Evolutionary conservation across 2,888 invertebrate species (phyloP), one percentile per base, ranked within the genome.

Genomic region (Aporophyla nigra): DNA sequence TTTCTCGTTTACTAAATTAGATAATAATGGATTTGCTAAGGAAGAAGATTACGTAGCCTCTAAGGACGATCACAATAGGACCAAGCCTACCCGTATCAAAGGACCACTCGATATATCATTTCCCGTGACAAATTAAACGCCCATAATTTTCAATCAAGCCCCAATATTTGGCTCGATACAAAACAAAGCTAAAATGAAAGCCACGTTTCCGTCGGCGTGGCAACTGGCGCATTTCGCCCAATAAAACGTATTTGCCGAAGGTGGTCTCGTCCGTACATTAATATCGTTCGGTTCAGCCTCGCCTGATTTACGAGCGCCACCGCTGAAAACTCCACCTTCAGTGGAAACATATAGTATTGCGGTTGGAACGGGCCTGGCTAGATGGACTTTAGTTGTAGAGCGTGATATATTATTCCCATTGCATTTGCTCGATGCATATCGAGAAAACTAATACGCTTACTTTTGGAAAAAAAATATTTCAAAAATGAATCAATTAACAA

Each of bases 241-340:
- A 89, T 90, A 90, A 90, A 90, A 88, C 86, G 87, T 90, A 89
- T 88, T 87, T 88, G 89, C 86, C 75, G 77, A 82, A 87, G 86
- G 90, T 89, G 89, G 88, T 87, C 84, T 78, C 85, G 82, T 86
- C 85, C 83, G 88, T 86, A 90, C 90, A 87, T 91, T 90, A 89
- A 89, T 89, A 90, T 86, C 87, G 86, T 85, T 88, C 87, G 86
- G 83, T 86, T 86, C 85, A 87, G 83, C 80, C 87, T 76, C 88
- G 82, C 73, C 89, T 90, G 91, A 91, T 91, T 91, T 91, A 91
- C 90, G 89, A 82, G 80, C 81, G 78, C 74, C 73, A 82, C 86
- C 83, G 84, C 84, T 88, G 91, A 90, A 91, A 91, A 89, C 90
- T 91, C 88, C 87, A 86, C 89, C 89, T 87, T 80, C 67, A 33